A percentile compares a stretch with the other conserved stretches of the same genome.
These are phyloP conservation scores for Pristionchus fissidentatus DNA, from an alignment of 2,888 invertebrate genomes.

Conservation along the genomic window DNA sequence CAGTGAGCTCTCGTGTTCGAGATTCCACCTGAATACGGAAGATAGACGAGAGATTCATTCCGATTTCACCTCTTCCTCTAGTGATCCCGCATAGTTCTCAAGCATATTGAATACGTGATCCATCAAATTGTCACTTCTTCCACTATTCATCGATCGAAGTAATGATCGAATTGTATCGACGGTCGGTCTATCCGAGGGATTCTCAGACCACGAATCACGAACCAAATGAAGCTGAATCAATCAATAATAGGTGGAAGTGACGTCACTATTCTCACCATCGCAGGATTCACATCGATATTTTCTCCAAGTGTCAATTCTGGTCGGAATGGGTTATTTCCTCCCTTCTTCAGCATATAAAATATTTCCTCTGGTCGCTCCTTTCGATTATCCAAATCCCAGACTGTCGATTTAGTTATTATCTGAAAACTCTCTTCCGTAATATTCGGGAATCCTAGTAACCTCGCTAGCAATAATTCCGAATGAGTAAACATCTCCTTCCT, in stretches of 20 bases:
- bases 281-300: constrained; percentile 63
- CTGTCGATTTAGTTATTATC: constrained; percentile 31
- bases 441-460: constrained; percentile 48
- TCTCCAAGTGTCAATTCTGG: constrained; percentile 59
- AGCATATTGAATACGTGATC: constrained; percentile 73
- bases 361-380: constrained; percentile 51
- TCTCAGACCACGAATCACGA: constrained; percentile 72
- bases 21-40: constrained; percentile 51
- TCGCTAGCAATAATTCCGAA: constrained; percentile 70
- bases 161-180: constrained; percentile 66
- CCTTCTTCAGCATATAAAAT: constrained; percentile 58
- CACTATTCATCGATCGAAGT: constrained; percentile 69
- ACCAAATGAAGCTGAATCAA: constrained; percentile 65
- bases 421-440: neutral
- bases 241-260: neutral
- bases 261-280: constrained; percentile 54
- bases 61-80: constrained; percentile 60
- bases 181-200: constrained; percentile 65
- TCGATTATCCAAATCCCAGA: constrained; percentile 53
- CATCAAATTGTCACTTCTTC: constrained; percentile 66
- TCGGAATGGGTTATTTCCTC: constrained; percentile 52
- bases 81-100: constrained; percentile 70
- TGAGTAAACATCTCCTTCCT: constrained; percentile 70
- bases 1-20: constrained; percentile 62
- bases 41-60: neutral